phyloP scores from a whole-genome alignment of 2,888 invertebrate species.

The Drosophila silvestris region DNA sequence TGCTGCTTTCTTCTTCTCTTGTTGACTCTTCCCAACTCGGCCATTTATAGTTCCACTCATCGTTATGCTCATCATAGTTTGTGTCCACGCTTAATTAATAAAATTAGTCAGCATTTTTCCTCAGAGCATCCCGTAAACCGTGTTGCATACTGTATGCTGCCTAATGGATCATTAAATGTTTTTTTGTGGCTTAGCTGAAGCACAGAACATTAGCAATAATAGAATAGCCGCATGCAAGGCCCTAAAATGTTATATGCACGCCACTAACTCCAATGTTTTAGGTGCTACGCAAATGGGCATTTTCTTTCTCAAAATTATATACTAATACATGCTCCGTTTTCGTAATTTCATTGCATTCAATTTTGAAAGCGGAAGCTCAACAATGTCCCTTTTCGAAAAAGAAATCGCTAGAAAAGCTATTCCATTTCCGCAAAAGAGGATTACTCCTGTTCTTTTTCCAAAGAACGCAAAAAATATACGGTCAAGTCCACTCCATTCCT shows the following conservation, averaged over 20 bases:
- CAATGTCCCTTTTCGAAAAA: too few species aligned
- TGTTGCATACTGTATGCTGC: conserved; percentile 50
- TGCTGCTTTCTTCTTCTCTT: conserved; percentile 15
- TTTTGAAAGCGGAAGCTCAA: too few species aligned
- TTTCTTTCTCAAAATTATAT: background rate
- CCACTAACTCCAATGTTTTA: conserved; percentile 56
- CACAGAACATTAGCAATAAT: conserved; percentile 28
- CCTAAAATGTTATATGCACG: conserved; percentile 15
- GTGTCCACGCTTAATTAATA: conserved; percentile 75
- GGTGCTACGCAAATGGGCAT: conserved; percentile 13
- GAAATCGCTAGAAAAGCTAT: background rate
- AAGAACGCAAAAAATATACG: too few species aligned
- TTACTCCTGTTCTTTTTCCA: too few species aligned
- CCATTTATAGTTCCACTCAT: conserved; percentile 47
- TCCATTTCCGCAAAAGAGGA: background rate
- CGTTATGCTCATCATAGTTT: conserved; percentile 29
- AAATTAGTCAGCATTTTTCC: conserved; percentile 76
- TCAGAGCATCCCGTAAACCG: conserved; percentile 60
- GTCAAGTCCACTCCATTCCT: too few species aligned
- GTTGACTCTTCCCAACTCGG: conserved; percentile 51
- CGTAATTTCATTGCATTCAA: background rate
- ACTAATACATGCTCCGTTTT: background rate
- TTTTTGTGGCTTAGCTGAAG: conserved; percentile 42
- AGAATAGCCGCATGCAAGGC: conserved; percentile 24
- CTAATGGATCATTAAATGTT: conserved; percentile 64